Conservation (phyloP, 2,797 vertebrate genomes). For the Apodemus agrarius region DNA sequence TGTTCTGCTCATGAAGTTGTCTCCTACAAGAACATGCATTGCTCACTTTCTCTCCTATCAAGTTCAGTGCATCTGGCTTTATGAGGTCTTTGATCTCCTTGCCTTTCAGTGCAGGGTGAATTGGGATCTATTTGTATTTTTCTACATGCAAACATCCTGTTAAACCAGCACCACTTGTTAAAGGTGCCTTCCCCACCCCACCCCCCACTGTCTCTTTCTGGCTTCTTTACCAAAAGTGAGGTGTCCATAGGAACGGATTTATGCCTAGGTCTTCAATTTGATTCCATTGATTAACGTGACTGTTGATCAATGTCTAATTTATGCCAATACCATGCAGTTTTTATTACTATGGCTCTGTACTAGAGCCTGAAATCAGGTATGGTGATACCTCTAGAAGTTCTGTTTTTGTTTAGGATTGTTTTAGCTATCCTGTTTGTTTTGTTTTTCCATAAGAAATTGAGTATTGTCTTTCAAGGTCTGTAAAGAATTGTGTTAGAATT, state of each 20-base stretch:
- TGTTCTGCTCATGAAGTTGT: background rate
- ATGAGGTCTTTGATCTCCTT: background rate
- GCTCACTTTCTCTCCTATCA: background rate
- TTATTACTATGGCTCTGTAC: background rate
- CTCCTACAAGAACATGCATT: background rate
- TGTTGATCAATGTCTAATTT: background rate
- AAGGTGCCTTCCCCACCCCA: background rate
- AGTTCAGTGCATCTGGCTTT: background rate
- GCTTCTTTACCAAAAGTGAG: background rate
- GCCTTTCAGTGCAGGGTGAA: background rate
- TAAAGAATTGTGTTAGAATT: background rate
- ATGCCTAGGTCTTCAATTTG: background rate
- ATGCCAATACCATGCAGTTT: background rate
- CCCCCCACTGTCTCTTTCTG: background rate
- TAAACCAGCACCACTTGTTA: background rate
- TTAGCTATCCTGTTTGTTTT: no score
- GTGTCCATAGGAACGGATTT: background rate
- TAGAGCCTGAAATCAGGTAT: background rate
- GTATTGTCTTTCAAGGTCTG: background rate
- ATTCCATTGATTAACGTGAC: background rate
- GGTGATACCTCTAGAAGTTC: background rate
- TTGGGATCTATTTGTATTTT: background rate
- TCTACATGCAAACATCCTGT: background rate
- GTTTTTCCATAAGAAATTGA: background rate
- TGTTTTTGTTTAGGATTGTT: background rate